These are phyloP conservation scores for Pimephales promelas DNA, from an alignment of 2,113 vertebrate species.

Conservation along the genomic window DNA sequence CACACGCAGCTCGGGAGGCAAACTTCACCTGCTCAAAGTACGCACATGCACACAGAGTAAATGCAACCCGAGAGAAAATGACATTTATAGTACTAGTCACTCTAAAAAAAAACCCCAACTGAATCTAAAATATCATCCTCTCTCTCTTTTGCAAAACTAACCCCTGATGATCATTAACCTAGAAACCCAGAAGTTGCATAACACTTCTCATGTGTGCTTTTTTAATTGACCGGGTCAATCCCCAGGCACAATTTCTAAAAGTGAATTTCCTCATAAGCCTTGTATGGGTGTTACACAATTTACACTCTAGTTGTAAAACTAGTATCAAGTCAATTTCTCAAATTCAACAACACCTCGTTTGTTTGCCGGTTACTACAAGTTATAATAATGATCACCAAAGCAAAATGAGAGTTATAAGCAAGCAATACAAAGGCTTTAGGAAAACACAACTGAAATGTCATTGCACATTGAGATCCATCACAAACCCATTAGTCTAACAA, in stretches of 20 bases:
- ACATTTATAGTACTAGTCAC: neutral
- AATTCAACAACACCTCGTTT: neutral
- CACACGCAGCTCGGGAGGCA: conserved; percentile 97
- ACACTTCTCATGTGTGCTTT: neutral
- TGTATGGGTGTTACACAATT: neutral
- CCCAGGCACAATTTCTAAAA: neutral
- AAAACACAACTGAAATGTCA: neutral
- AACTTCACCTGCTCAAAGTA: conserved; percentile 97
- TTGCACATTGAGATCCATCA: neutral
- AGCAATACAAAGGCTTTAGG: neutral
- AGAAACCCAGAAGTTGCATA: neutral
- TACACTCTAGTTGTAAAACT: neutral
- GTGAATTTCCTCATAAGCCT: neutral
- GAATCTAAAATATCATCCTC: neutral
- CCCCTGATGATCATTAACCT: neutral
- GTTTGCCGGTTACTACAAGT: neutral
- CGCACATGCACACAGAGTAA: conserved; percentile 27
- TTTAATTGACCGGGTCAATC: neutral
- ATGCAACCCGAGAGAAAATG: neutral
- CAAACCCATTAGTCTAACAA: neutral
- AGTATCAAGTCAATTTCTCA: neutral
- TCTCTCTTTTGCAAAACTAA: neutral
- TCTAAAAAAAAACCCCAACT: neutral
- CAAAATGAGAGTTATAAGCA: neutral
- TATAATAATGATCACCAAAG: conserved; percentile 1